A percentile compares a stretch with the other conserved stretches of the same genome.
phyloP scores from a whole-genome alignment of 2,113 vertebrate species.

The Diphyllodes magnificus region DNA sequence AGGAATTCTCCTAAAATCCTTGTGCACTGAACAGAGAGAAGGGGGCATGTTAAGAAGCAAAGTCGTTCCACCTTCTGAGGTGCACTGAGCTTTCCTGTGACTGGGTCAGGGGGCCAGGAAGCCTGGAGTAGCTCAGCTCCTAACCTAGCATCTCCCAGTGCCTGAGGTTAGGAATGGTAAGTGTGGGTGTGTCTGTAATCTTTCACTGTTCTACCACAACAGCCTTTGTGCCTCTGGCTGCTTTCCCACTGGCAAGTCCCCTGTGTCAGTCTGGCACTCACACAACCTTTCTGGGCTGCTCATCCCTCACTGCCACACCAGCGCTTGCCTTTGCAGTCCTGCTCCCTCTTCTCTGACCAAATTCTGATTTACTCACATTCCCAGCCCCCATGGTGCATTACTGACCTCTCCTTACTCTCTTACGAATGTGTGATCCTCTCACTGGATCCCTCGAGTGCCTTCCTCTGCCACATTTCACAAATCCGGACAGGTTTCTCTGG shows the following conservation, averaged over 20 bases:
- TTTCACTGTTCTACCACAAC: not conserved
- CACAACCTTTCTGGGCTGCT: not conserved
- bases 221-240: not conserved
- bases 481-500: not conserved
- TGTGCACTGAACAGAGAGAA: not conserved
- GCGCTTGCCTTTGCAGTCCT: not conserved
- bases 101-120: rapidly evolving
- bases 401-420: not conserved
- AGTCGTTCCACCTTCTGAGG: not conserved
- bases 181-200: not conserved
- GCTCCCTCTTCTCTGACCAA: not conserved
- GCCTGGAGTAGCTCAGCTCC: not conserved
- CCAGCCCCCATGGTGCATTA: not conserved
- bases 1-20: not conserved
- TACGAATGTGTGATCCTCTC: not conserved
- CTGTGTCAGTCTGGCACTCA: not conserved
- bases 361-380: not conserved
- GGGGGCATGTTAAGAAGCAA: not conserved
- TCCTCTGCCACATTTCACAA: not conserved
- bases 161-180: not conserved
- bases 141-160: not conserved
- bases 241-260: rapidly evolving
- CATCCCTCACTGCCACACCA: not conserved
- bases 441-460: not conserved
- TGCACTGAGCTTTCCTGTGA: not conserved